Evolutionary conservation across 2,113 vertebrate genomes (phyloP).

Genomic region (Sakesphorus luctuosus): DNA sequence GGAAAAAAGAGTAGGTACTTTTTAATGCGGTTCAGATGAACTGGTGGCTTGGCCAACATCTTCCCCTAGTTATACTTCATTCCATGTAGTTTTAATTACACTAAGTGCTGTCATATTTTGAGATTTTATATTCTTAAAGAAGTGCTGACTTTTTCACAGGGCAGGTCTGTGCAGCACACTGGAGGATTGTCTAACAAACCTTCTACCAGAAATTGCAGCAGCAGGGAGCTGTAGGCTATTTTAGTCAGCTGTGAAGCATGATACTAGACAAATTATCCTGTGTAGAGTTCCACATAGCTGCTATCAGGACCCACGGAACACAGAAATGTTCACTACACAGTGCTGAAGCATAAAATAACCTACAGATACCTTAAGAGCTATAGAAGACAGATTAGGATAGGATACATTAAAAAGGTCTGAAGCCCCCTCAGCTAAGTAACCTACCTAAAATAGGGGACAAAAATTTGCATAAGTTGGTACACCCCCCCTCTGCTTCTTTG

Average conservation of each 20-base stretch:
- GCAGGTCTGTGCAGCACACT: background rate
- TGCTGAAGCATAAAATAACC: background rate
- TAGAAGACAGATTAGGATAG: background rate
- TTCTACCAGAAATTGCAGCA: background rate
- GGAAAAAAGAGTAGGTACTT: background rate
- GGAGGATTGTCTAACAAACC: background rate
- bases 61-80: background rate
- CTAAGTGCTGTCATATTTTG: background rate
- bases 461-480: background rate
- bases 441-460: background rate
- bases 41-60: background rate
- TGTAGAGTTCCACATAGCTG: background rate
- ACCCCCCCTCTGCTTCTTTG: background rate
- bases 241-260: background rate
- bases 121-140: background rate
- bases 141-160: background rate
- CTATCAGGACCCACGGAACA: background rate
- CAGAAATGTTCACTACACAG: background rate
- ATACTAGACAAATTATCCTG: background rate
- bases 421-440: background rate
- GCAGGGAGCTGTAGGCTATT: constrained; percentile 21
- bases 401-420: background rate
- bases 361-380: background rate
- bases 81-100: background rate
- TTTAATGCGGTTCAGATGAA: background rate